Evolutionary conservation across 2,888 invertebrate species (phyloP), one percentile per base, ranked within the genome.

Genomic region (Drosophila multiciliata): DNA sequence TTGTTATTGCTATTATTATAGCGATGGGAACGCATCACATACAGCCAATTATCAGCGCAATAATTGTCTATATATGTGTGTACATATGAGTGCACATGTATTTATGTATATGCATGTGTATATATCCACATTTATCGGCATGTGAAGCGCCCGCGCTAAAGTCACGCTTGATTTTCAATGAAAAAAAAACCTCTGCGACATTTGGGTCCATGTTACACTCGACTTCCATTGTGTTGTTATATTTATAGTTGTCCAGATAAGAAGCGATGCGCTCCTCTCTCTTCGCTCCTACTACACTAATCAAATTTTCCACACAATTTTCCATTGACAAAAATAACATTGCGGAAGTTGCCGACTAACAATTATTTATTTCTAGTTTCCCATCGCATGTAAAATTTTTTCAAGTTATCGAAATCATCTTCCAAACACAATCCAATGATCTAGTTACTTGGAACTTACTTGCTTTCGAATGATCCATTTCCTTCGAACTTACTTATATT

Each of bases 121-220:
- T 40, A 12, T 55, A 32, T 42, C 15, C 63, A 40, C 49, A 50
- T 80, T 89, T 88, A 80, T 80, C 88, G 88, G 76, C 89, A 78
- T 90, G 90, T 75, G 90, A 90, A 89, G 75, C 80, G 36, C 69
- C 71, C 72, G 70, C 84, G 72, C 65, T 54, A 80, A 86, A 89
- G 89, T 87, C 90, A 82, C 85, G 88, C 90, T 87, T 82, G 55
- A 62, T 66, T 78, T 85, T 80, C 86, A 88, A 86, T 90, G 80
- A 67, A 76, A 75, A 45, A 45, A 20, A 15, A 66, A 11, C 48
- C 61, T 60, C 58, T 57, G 45, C 66, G 61, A 77, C 65, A 73
- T 78, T 73, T 66, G 57, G 50, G 68, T 23, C 75, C 65, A 49
- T 64, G 63, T 45, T 23, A 45, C 50, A 65, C 40, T 55, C 71